These are phyloP conservation scores for Proctacanthus coquilletti DNA, from an alignment of 1,140 invertebrate species.

Conservation along the genomic window DNA sequence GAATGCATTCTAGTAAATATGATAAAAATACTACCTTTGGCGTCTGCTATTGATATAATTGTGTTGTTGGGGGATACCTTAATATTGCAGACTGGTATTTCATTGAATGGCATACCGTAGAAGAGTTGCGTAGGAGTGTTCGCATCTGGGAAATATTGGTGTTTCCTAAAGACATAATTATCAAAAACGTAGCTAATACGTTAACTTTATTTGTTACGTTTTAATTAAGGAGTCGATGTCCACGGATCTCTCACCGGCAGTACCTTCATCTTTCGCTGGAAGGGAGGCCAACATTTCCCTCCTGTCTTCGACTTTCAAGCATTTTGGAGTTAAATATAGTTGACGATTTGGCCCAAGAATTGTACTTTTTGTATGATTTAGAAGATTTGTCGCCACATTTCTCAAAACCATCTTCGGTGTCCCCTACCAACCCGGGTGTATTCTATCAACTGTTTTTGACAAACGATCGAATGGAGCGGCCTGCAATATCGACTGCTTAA, in stretches of 20 bases:
- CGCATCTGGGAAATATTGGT: conserved; percentile 55
- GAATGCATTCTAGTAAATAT: too few relatives aligned
- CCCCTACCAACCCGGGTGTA: too few relatives aligned
- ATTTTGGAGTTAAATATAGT: too few relatives aligned
- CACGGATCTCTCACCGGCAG: conserved; percentile 42
- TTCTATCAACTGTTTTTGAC: too few relatives aligned
- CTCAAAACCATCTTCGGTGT: too few relatives aligned
- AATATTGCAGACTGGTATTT: conserved; percentile 69
- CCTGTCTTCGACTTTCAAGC: conserved; percentile 41
- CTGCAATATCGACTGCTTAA: too few relatives aligned
- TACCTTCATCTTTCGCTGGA: conserved; percentile 47
- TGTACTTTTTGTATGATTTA: too few relatives aligned
- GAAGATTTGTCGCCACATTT: too few relatives aligned
- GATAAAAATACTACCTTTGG: conserved; percentile 34
- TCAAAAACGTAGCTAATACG: conserved; percentile 2
- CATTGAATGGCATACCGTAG: conserved; percentile 58
- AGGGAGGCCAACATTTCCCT: conserved; percentile 37
- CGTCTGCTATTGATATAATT: conserved; percentile 56
- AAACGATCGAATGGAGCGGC: too few relatives aligned
- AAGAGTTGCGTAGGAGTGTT: conserved; percentile 57
- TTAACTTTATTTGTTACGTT: conserved; percentile 21
- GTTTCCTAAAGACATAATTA: conserved; percentile 37
- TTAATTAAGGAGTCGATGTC: conserved; percentile 38
- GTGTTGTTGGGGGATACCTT: conserved; percentile 76
- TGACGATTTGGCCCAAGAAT: too few relatives aligned